Evolutionary conservation across 2,113 vertebrate species (phyloP), one percentile per base, ranked within the genome.

Genomic region (Anthoscopus minutus): DNA sequence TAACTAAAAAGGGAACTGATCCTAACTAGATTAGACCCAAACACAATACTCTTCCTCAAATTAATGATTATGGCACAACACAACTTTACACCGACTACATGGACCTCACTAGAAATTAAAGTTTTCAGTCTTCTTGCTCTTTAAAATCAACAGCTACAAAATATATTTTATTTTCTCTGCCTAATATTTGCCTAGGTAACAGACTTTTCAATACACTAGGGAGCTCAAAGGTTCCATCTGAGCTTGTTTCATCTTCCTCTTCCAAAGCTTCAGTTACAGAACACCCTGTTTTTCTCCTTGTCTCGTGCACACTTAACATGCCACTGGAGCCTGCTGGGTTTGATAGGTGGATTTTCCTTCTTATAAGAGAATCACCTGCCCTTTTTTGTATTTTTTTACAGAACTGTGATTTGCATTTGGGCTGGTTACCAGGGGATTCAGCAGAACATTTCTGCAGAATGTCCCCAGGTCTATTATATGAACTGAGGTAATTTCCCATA

Each of bases 1-100:
- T 93, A 92, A 79, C 87, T 95, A 94, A 94, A 91, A 91, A 91
- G 66, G 58, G 53, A 96, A 56, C 77, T 74, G 87, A 96, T 94
- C 51, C 33, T 92, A 93, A 92, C 45, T 48, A 93, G 87, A 96
- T 96, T 89, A 95, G 73, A 93, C 74, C 21, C 48, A 82, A 95
- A 88, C 48, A 70, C 47, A 79, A 67, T 24, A 58, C 27, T 38
- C 21, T 51, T 50, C 47, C 80, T 86, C 54, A 91, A 86, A 94
- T 85, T 66, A 94, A 80, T 61, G 61, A 70, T 81, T 80, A 69
- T 66, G 25, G 57, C 50, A 67, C 40, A 76, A 57, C 31, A 86
- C 37, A 84, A 87, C 30, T 40, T 85, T 54, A 88, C 3, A 7
- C 31, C 6, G 4, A 42, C 57, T 25, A 44, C 4, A 15, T 31